Conservation (phyloP, 2,113 vertebrate species). For the Aspiorhynchus laticeps region DNA sequence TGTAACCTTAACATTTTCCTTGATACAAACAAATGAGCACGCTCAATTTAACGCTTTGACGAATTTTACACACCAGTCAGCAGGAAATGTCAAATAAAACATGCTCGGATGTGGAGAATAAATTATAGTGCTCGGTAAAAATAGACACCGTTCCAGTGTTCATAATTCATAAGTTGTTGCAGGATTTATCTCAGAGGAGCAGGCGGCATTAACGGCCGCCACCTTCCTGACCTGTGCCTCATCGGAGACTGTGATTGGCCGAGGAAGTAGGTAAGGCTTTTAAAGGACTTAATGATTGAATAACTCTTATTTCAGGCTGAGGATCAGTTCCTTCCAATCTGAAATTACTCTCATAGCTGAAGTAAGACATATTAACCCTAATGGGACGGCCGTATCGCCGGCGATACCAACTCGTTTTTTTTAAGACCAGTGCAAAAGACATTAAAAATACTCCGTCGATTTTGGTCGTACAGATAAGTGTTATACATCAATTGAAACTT, state of each 20-base stretch:
- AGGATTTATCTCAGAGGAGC: slow-evolving; percentile 38
- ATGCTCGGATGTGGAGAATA: background rate
- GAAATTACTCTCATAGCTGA: background rate
- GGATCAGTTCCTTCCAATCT: slow-evolving; percentile 25
- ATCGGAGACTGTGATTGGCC: slow-evolving; percentile 32
- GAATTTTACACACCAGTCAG: slow-evolving; percentile 7
- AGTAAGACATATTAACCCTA: background rate
- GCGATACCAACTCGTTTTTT: too few relatives aligned
- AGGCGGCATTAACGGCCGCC: slow-evolving; percentile 19
- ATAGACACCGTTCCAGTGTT: background rate
- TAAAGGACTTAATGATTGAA: background rate
- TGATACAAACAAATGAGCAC: background rate
- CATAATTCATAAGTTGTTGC: slow-evolving; percentile 14
- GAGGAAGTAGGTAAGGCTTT: slow-evolving; percentile 21
- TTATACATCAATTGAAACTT: too few relatives aligned
- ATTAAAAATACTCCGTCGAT: too few relatives aligned
- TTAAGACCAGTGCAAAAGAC: too few relatives aligned
- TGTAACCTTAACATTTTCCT: slow-evolving; percentile 14
- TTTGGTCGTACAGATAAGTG: too few relatives aligned
- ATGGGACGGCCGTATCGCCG: too few relatives aligned
- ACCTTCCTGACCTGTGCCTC: slow-evolving; percentile 26
- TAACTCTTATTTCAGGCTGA: slow-evolving; percentile 1
- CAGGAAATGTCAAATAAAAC: slow-evolving; percentile 26
- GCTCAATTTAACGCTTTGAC: slow-evolving; percentile 21
- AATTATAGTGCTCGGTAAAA: slow-evolving; percentile 10